These are phyloP conservation scores for Alces alces DNA, from an alignment of 2,113 vertebrate genomes.

Conservation along the genomic window DNA sequence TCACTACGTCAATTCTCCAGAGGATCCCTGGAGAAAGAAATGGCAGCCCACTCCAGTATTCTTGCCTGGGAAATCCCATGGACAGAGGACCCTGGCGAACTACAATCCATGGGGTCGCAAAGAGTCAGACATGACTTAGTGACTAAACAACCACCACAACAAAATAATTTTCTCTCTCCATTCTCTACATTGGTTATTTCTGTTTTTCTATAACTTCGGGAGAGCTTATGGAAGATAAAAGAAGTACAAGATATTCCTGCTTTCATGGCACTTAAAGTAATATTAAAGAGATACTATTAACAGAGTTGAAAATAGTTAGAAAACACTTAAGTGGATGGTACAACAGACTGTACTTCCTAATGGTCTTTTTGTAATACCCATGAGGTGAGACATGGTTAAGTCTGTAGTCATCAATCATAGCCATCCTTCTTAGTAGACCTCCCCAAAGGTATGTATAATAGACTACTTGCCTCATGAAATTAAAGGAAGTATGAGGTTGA, in stretches of 20 bases:
- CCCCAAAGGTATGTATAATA: not conserved
- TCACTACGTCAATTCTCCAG: not conserved
- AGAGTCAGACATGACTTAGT: not conserved
- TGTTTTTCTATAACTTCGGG: not conserved
- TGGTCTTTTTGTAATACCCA: not conserved
- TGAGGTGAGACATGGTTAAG: not conserved
- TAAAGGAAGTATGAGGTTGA: not conserved
- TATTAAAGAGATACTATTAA: constrained; percentile 12
- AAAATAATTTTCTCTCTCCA: not conserved
- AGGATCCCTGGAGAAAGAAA: not conserved
- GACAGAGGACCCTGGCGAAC: not conserved
- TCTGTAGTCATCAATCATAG: not conserved
- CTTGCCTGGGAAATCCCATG: not conserved
- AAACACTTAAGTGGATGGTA: not conserved
- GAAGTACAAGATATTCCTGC: not conserved
- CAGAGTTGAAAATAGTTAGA: not conserved
- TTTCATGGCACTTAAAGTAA: not conserved
- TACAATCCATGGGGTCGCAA: not conserved
- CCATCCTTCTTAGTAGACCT: not conserved
- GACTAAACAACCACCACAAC: not conserved
- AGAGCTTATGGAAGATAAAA: not conserved
- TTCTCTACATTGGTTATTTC: not conserved
- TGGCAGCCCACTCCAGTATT: not conserved
- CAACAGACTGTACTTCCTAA: not conserved
- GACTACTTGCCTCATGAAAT: not conserved